Evolutionary conservation across 2,113 vertebrate species (phyloP).

Genomic region (Paramormyrops kingsleyae): DNA sequence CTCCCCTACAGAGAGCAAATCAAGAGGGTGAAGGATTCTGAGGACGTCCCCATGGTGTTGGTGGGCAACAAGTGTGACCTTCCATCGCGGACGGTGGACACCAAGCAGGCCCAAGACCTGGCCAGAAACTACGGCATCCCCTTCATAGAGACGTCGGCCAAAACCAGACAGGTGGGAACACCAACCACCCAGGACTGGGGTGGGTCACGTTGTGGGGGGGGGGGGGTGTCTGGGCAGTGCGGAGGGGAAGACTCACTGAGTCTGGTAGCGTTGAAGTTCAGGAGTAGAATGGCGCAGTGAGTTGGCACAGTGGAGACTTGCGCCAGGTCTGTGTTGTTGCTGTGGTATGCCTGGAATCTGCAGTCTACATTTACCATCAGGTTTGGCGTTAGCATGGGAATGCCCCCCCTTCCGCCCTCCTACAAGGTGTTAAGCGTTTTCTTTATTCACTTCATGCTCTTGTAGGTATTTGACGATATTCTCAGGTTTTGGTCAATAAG

Average conservation of each 20-base stretch:
- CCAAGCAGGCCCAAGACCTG: constrained; percentile 51
- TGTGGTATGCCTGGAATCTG: background rate
- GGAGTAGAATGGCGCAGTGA: background rate
- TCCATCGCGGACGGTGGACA: constrained; percentile 51
- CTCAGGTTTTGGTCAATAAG: background rate
- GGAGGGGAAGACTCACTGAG: background rate
- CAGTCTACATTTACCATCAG: background rate
- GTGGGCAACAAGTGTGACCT: constrained; percentile 47
- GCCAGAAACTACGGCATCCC: constrained; percentile 51
- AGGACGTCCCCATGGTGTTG: constrained; percentile 53
- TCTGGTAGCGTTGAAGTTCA: background rate
- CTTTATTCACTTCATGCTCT: background rate
- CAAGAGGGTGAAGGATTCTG: constrained; percentile 52
- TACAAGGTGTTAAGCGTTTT: background rate
- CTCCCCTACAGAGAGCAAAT: constrained; percentile 44
- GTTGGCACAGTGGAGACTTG: background rate
- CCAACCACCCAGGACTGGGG: too few relatives aligned
- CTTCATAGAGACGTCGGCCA: constrained; percentile 53
- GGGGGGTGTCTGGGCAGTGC: too few relatives aligned
- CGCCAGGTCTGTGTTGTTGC: background rate
- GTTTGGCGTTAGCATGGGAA: background rate
- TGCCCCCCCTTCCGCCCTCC: background rate
- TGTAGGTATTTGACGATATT: background rate
- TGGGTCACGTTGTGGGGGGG: too few relatives aligned
- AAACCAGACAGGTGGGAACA: constrained; percentile 48